Percentiles rank a stretch among this genome's conserved stretches.
phyloP scores from a whole-genome alignment of 2,888 invertebrate genomes.

The Eudasyphora cyanicolor region DNA sequence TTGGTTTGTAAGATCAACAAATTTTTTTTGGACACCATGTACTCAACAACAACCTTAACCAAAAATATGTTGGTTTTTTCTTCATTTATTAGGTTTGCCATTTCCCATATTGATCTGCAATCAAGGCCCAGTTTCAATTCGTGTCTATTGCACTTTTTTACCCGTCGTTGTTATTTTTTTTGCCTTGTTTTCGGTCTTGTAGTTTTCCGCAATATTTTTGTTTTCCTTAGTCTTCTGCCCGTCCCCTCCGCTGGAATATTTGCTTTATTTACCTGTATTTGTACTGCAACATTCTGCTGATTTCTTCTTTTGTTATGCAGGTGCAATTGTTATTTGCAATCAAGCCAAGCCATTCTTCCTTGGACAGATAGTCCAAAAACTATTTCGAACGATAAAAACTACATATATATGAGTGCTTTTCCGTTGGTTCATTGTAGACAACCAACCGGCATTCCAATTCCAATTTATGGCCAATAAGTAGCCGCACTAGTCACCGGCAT shows the following conservation, averaged over 20 bases:
- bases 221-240: constrained; percentile 1
- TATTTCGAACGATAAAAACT: constrained; percentile 40
- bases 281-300: constrained; percentile 20
- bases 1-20: background rate
- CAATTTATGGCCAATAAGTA: constrained; percentile 47
- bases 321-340: constrained; percentile 55
- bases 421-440: constrained; percentile 40
- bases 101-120: constrained; percentile 19
- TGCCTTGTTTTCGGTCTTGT: background rate
- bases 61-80: background rate
- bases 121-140: constrained; percentile 30
- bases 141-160: constrained; percentile 20
- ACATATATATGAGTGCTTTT: background rate
- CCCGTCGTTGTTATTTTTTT: too few relatives aligned
- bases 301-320: constrained; percentile 51
- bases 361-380: constrained; percentile 9
- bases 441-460: constrained; percentile 55
- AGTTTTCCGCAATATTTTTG: constrained; percentile 44
- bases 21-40: background rate
- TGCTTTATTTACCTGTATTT: constrained; percentile 46
- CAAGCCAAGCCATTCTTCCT: constrained; percentile 13
- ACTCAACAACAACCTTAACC: constrained; percentile 15
- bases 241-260: background rate
- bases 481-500: constrained; percentile 12
- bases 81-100: background rate